phyloP scores from a whole-genome alignment of 2,113 vertebrate species.

The Microcebus jonahi region DNA sequence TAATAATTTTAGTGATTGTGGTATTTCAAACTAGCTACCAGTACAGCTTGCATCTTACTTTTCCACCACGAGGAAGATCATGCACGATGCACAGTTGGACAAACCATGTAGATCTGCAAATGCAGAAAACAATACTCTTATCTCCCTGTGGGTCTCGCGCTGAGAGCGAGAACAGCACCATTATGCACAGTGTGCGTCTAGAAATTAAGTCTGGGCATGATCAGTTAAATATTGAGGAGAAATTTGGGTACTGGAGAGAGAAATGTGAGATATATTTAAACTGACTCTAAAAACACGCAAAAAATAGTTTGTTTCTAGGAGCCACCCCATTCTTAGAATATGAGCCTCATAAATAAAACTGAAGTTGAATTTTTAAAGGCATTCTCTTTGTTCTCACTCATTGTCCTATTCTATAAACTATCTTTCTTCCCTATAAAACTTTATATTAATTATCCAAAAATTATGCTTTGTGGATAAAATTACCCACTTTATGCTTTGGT shows the following conservation, averaged over 20 bases:
- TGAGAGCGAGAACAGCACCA: neutral
- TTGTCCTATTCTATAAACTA: neutral
- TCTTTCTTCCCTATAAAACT: neutral
- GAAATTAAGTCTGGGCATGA: slow-evolving; percentile 26
- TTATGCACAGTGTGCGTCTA: slow-evolving; percentile 3
- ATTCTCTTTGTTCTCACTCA: neutral
- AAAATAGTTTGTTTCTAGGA: neutral
- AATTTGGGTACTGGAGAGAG: neutral
- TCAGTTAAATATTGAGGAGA: slow-evolving; percentile 49
- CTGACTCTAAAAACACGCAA: neutral
- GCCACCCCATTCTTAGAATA: neutral
- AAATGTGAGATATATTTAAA: slow-evolving; percentile 24
- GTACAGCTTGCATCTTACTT: neutral
- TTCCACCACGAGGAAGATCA: neutral
- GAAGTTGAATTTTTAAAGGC: neutral
- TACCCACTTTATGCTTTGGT: neutral
- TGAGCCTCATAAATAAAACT: neutral
- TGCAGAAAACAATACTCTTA: neutral
- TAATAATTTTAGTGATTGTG: neutral
- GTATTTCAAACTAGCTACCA: slow-evolving; percentile 40
- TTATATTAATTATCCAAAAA: neutral
- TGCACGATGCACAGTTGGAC: slow-evolving; percentile 8
- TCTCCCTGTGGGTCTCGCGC: neutral
- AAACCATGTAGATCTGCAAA: neutral
- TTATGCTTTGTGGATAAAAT: too few species aligned